A percentile compares a stretch with the other conserved stretches of the same genome.
phyloP scores from a whole-genome alignment of 2,113 vertebrate genomes.

The Pica pica region DNA sequence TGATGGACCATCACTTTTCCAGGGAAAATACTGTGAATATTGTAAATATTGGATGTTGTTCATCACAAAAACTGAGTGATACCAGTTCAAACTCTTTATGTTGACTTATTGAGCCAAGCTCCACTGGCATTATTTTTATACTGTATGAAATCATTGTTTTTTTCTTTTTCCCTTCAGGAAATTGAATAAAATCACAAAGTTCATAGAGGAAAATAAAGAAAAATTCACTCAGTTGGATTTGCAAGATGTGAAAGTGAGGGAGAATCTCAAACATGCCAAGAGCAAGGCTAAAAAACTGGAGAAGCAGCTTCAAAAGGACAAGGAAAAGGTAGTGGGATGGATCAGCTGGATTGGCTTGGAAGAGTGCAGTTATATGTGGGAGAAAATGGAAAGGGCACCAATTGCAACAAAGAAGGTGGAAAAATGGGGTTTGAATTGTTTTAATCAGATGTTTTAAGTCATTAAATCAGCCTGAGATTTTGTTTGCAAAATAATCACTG shows the following conservation, averaged over 20 bases:
- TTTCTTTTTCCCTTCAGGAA: constrained; percentile 73
- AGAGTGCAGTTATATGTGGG: not conserved
- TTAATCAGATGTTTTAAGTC: not conserved
- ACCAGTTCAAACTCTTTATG: not conserved
- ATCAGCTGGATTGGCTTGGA: not conserved
- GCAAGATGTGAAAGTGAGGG: constrained; percentile 92
- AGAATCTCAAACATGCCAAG: constrained; percentile 89
- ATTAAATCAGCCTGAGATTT: not conserved
- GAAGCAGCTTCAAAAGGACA: constrained; percentile 92
- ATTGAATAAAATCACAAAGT: constrained; percentile 81
- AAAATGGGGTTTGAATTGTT: not conserved
- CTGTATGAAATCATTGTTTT: not conserved
- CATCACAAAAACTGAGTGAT: not conserved
- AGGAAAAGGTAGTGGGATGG: constrained; percentile 82
- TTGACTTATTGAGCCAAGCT: not conserved
- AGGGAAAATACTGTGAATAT: not conserved
- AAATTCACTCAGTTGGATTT: constrained; percentile 92
- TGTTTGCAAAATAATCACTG: not conserved
- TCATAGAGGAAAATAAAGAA: constrained; percentile 87
- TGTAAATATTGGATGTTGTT: not conserved
- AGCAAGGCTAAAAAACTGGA: constrained; percentile 89
- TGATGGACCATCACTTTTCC: not conserved
- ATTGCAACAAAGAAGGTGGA: not conserved
- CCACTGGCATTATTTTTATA: not conserved
- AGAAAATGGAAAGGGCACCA: not conserved